Base-by-base conservation (phyloP, 2,888 invertebrate species). In the Caenorhabditis doughertyi region DNA sequence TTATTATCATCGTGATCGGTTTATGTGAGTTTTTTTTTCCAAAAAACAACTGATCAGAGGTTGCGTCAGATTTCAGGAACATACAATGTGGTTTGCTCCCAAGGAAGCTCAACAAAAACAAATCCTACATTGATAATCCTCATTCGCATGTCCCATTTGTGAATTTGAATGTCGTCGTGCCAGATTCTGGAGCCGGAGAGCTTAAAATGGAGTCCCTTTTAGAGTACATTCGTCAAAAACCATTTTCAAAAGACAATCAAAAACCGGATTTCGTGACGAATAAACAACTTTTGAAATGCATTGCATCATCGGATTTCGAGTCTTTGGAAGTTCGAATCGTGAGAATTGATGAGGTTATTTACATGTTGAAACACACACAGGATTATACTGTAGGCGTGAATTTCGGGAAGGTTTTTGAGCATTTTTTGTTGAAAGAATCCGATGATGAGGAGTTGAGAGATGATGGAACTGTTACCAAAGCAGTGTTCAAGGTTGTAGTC, bases 191-290 rank as follows among this genome's bases (percentile, higher is more conserved):
- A 53, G 51, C 32, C 3, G 53, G 51, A 11, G 65, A 67, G 18
- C 1, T n/a, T 0, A 9, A 51, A 3, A 67, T 51, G 51, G 65
- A 53, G 53, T 67, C 65, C 1, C 53, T 67, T 67, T 25, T 67
- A 23, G 35, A 67, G 5, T 67, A 67, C 25, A 53, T 67, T 25
- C 4, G 35, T 7, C 65, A 51, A 23, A 67, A 32, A 23, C 16
- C 9, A 1, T 58, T 2, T n/a, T 23, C 21, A 3, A 11, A 18
- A 11, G 18, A 18, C 5, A 21, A 2, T n/a, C 25, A 27, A 8
- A 55, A 55, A n/a, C 64, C 64, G 8, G 1, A 67, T 13, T 51
- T 67, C 39, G 65, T 67, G 18, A 67, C 65, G 8, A 67, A 51
- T 7, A 49, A 35, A n/a, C 49, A 67, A 4, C 32, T 67, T 18